Evolutionary conservation across 2,113 vertebrate species (phyloP).

Genomic region (Myotis yumanensis): DNA sequence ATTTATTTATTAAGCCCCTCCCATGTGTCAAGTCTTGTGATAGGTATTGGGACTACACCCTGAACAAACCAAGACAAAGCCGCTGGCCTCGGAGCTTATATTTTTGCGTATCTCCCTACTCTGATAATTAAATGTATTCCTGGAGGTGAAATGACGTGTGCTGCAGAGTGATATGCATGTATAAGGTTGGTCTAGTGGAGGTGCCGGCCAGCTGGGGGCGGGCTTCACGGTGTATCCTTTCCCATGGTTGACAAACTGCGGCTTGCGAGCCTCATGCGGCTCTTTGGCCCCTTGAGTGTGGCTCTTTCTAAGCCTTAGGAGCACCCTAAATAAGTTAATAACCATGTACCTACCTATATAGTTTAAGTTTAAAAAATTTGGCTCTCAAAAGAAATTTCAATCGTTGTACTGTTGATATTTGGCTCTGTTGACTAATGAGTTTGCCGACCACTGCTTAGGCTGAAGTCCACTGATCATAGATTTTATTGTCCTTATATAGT

Average conservation of each 20-base stretch:
- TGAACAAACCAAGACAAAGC: neutral
- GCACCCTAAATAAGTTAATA: no score
- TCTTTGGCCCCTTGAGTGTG: no score
- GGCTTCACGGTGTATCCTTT: neutral
- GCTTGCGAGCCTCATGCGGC: no score
- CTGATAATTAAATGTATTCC: neutral
- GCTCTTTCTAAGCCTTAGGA: no score
- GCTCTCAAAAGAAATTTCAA: no score
- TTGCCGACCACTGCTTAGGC: neutral
- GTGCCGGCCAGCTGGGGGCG: neutral
- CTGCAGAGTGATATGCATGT: neutral
- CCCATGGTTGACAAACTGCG: no score
- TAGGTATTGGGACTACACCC: neutral
- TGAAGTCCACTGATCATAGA: neutral
- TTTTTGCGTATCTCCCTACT: neutral
- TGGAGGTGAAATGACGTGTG: neutral
- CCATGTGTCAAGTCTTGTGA: neutral
- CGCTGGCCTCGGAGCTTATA: neutral
- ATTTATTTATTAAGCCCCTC: conserved; percentile 6
- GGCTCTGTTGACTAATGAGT: no score
- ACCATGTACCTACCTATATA: no score
- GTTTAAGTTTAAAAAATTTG: no score
- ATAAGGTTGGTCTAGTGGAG: neutral
- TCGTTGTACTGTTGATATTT: no score
- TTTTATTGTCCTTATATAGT: neutral